Conservation (phyloP, 2,888 invertebrate species). For the Chrysolina oricalcia region DNA sequence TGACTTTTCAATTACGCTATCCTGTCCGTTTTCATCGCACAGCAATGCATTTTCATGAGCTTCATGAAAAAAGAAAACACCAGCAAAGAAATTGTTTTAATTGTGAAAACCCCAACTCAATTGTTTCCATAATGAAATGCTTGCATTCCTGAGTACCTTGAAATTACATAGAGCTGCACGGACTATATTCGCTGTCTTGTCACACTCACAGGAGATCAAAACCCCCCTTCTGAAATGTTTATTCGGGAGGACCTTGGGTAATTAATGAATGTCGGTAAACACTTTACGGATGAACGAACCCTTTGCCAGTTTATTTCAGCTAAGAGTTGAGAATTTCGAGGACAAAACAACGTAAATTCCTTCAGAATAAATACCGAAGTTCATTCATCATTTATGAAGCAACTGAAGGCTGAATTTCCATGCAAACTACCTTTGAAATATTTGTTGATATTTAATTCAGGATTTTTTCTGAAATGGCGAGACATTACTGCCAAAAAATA, state of each 20-base stretch:
- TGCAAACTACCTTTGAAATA: background rate
- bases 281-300: constrained; percentile 22
- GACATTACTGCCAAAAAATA: background rate
- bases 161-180: background rate
- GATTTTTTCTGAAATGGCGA: background rate
- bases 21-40: too few relatives aligned
- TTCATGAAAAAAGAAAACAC: too few relatives aligned
- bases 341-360: constrained; percentile 13
- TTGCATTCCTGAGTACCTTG: too few relatives aligned
- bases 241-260: background rate
- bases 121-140: too few relatives aligned
- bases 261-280: constrained; percentile 22
- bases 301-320: background rate
- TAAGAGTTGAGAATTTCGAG: background rate
- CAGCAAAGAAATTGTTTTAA: too few relatives aligned
- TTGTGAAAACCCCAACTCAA: too few relatives aligned
- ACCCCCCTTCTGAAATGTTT: background rate
- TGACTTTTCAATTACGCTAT: too few relatives aligned
- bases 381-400: constrained; percentile 25
- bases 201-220: background rate
- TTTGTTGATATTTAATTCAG: background rate
- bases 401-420: background rate
- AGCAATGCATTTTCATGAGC: too few relatives aligned
- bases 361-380: constrained; percentile 5
- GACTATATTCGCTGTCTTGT: background rate